These are phyloP conservation scores for Eilema depressum DNA, from an alignment of 2,888 invertebrate species.

Conservation along the genomic window DNA sequence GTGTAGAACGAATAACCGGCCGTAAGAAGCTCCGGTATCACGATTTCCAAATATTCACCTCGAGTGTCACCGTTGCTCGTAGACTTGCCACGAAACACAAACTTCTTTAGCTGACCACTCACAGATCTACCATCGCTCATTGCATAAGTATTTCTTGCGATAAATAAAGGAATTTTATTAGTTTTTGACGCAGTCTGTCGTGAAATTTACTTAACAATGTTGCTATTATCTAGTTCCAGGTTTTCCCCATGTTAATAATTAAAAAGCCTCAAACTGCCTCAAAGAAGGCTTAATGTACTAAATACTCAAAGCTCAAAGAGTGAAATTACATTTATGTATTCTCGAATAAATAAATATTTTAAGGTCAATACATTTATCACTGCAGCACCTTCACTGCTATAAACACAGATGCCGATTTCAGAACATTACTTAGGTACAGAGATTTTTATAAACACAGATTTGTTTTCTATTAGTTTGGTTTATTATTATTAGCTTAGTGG, in stretches of 20 bases:
- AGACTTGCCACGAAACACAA: slow-evolving; percentile 91
- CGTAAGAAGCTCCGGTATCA: slow-evolving; percentile 93
- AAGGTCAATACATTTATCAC: too few relatives aligned
- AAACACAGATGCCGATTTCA: too few relatives aligned
- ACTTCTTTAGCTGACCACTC: slow-evolving; percentile 91
- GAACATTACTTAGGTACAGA: too few relatives aligned
- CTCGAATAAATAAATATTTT: background rate
- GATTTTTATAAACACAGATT: too few relatives aligned
- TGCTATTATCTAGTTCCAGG: background rate
- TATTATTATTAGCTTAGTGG: too few relatives aligned
- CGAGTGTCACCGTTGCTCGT: slow-evolving; percentile 86
- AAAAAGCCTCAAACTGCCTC: background rate
- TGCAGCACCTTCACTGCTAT: too few relatives aligned
- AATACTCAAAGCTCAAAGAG: too few relatives aligned
- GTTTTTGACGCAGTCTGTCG: slow-evolving; percentile 35
- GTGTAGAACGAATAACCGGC: slow-evolving; percentile 97
- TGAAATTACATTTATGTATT: too few relatives aligned
- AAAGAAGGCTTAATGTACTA: too few relatives aligned
- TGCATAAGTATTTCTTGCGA: slow-evolving; percentile 73
- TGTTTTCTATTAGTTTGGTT: too few relatives aligned
- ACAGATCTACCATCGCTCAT: slow-evolving; percentile 84
- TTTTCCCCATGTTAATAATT: background rate
- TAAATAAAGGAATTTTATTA: slow-evolving; percentile 45
- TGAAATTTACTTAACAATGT: slow-evolving; percentile 13
- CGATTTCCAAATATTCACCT: slow-evolving; percentile 92